A percentile compares a stretch with the other conserved stretches of the same genome.
Conservation (phyloP, 2,113 vertebrate species). For the Nestor notabilis region DNA sequence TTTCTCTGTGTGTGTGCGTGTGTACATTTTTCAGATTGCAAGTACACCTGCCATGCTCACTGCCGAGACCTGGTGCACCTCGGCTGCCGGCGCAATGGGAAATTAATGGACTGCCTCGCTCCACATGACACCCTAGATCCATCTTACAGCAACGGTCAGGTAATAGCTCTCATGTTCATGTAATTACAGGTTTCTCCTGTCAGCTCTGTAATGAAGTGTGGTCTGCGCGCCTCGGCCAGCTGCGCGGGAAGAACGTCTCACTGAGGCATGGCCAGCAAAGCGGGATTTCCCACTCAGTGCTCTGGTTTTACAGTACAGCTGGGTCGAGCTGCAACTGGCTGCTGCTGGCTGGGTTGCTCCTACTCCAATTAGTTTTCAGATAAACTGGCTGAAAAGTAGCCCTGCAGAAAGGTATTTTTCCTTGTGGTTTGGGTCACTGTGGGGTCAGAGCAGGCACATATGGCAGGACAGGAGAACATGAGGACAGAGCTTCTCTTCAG, state of each 20-base stretch:
- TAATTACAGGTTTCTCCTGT: background rate
- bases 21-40: conserved; percentile 71
- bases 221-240: background rate
- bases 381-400: background rate
- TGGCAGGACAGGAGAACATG: background rate
- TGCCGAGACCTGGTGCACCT: conserved; percentile 77
- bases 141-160: conserved; percentile 7
- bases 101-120: conserved; percentile 32
- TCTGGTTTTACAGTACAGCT: background rate
- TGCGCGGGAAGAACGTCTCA: accelerated
- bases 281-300: background rate
- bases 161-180: background rate
- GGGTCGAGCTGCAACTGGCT: background rate
- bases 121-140: conserved; percentile 11
- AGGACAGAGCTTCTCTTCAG: background rate
- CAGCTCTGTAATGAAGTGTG: background rate
- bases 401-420: background rate
- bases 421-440: background rate
- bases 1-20: background rate
- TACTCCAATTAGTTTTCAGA: background rate
- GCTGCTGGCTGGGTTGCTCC: background rate
- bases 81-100: conserved; percentile 70
- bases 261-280: background rate
- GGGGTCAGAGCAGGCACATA: background rate
- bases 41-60: conserved; percentile 74